Evolutionary conservation across 2,888 invertebrate genomes (phyloP).

Genomic region (Timema cristinae): DNA sequence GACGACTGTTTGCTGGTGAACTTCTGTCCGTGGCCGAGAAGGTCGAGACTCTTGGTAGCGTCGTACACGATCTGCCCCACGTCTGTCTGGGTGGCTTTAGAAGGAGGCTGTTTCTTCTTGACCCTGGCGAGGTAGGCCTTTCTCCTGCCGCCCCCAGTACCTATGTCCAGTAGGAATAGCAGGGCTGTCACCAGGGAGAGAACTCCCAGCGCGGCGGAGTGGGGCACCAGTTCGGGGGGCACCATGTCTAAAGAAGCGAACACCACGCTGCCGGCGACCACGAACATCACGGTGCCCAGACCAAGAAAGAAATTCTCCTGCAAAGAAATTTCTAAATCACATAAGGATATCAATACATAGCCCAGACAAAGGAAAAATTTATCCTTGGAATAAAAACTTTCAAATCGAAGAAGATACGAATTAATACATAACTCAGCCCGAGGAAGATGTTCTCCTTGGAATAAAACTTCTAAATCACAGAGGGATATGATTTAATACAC

Average conservation of each 20-base stretch:
- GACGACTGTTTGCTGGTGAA: too few species aligned
- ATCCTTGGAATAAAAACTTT: too few species aligned
- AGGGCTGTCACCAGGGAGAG: conserved; percentile 63
- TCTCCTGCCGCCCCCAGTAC: conserved; percentile 14
- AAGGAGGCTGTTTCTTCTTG: background rate
- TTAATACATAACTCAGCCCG: too few species aligned
- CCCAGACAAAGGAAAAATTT: too few species aligned
- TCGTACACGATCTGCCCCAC: conserved; percentile 13
- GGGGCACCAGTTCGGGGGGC: conserved; percentile 61
- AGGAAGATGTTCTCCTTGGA: too few species aligned
- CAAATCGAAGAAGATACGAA: too few species aligned
- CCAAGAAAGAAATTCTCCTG: conserved; percentile 66
- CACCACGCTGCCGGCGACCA: conserved; percentile 63
- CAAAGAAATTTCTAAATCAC: conserved; percentile 33
- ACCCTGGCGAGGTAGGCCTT: conserved; percentile 9
- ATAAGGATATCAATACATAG: too few species aligned
- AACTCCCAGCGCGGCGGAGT: conserved; percentile 66
- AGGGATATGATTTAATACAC: too few species aligned
- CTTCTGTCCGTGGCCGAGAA: background rate
- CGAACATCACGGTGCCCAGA: conserved; percentile 64
- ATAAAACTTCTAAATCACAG: too few species aligned
- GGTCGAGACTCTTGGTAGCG: conserved; percentile 11
- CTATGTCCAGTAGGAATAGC: conserved; percentile 63
- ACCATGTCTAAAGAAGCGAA: conserved; percentile 68
- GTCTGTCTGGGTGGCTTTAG: conserved; percentile 21